These are phyloP conservation scores for Phrixothrix hirtus DNA, from an alignment of 2,888 invertebrate genomes.

Conservation along the genomic window DNA sequence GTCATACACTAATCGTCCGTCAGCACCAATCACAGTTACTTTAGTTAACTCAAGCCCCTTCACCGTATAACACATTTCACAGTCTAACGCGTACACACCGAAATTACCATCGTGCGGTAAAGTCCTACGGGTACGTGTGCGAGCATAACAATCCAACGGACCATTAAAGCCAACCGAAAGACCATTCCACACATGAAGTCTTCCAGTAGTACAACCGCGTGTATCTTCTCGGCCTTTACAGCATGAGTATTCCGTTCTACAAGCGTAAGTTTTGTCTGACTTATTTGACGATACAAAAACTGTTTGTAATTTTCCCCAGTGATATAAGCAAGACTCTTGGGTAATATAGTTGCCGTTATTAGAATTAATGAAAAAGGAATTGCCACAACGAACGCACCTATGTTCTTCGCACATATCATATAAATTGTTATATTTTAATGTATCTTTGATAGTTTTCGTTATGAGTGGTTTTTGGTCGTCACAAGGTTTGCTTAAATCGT, in stretches of 20 bases:
- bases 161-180: constrained; percentile 72
- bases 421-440: background rate
- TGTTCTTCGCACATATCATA: constrained; percentile 18
- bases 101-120: constrained; percentile 57
- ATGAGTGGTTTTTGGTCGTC: background rate
- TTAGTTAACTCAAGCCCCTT: constrained; percentile 85
- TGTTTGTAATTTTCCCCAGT: constrained; percentile 78
- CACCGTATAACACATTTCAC: constrained; percentile 95
- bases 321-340: constrained; percentile 79
- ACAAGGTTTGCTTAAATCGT: background rate
- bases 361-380: constrained; percentile 71
- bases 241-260: constrained; percentile 62
- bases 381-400: constrained; percentile 72
- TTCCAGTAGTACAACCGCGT: constrained; percentile 67
- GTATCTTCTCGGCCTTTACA: constrained; percentile 61
- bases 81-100: constrained; percentile 83
- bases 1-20: constrained; percentile 80
- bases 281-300: constrained; percentile 38
- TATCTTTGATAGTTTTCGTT: too few relatives aligned
- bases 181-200: constrained; percentile 79
- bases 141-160: constrained; percentile 69
- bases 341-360: constrained; percentile 72
- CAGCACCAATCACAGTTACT: constrained; percentile 78
- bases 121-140: constrained; percentile 56
- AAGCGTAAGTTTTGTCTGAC: constrained; percentile 14